Base-by-base conservation (phyloP, 2,888 invertebrate genomes). In the Eulithis testata region DNA sequence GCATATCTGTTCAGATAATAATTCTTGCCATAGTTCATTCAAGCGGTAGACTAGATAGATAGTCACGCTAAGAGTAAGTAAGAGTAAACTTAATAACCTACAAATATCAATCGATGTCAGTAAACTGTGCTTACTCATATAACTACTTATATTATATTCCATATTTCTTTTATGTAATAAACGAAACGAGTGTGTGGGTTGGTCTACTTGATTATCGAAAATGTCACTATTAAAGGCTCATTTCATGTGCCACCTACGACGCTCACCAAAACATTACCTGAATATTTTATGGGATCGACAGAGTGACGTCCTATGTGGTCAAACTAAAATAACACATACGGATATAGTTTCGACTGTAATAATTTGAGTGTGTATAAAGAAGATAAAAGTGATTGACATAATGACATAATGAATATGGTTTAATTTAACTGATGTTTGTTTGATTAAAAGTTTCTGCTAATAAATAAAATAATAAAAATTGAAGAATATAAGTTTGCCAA, bases 201-300 rank as follows among this genome's bases (percentile, higher is more conserved):
- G 58, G 11, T 53, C 57, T 45, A 50, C 37, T 36, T 0, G 21
- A 53, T 52, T 63, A 61, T 66, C 44, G 61, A 52, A 54, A 65
- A 66, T 62, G 47, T 50, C 44, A 61, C 31, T 50, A 57, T 43
- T 56, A 60, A 44, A 14, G 11, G 21, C n/a, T 47, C 56, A 21
- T 37, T 57, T 52, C 47, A 52, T 45, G 27, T 52, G 66, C 70
- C 71, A 66, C 63, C 69, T 52, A 49, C 63, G 37, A 70, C 71
- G 72, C 66, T 73, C 66, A 69, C 73, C 65, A 70, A 78, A 81
- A 76, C 68, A 73, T 74, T 65, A 66, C 57, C 67, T 82, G 73
- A 83, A 84, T 84, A 79, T 76, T 85, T 84, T 66, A 85, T 76
- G 65, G 54, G 77, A 80, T 83, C 81, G 76, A 85, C 84, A 79